phyloP scores from a whole-genome alignment of 2,113 vertebrate genomes.

The Chaetops frenatus region DNA sequence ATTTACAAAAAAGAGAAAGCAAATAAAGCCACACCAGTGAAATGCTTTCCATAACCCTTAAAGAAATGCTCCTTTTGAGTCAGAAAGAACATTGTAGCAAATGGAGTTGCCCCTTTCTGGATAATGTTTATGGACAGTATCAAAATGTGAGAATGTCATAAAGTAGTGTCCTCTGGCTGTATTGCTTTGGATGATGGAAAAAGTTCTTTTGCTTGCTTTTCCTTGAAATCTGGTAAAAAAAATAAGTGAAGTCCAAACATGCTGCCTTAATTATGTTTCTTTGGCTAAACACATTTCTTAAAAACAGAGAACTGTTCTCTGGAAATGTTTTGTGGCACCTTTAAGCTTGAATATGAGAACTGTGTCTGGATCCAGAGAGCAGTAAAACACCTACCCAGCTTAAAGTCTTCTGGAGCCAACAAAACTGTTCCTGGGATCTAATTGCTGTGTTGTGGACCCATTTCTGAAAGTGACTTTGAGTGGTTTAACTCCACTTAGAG shows the following conservation, averaged over 20 bases:
- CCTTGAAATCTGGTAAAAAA: background rate
- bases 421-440: background rate
- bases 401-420: background rate
- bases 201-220: background rate
- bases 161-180: background rate
- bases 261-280: background rate
- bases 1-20: background rate
- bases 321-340: background rate
- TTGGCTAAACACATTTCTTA: background rate
- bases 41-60: background rate
- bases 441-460: background rate
- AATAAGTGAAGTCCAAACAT: background rate
- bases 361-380: background rate
- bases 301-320: background rate
- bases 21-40: background rate
- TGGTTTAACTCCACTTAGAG: background rate
- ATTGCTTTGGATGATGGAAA: background rate
- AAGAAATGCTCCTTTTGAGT: background rate
- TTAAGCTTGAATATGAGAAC: background rate
- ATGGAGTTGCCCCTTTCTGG: background rate
- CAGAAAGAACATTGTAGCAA: background rate
- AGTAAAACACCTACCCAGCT: background rate
- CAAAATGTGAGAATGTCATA: background rate
- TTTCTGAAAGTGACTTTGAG: background rate
- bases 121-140: background rate